These are phyloP conservation scores for Lycaena phlaeas DNA, from an alignment of 2,888 invertebrate species.

Conservation along the genomic window DNA sequence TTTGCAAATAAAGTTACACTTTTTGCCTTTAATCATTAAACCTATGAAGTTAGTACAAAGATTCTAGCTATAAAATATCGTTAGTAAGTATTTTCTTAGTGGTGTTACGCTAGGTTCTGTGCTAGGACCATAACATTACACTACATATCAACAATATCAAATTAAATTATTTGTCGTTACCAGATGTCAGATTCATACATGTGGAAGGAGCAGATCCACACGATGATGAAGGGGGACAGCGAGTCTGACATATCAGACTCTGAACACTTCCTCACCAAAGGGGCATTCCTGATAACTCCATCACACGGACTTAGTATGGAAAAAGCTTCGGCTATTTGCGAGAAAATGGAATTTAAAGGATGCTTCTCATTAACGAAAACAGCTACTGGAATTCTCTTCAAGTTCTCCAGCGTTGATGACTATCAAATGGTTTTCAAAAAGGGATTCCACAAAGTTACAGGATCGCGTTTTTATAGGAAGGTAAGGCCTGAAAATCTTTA, in stretches of 20 bases:
- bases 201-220: conserved; percentile 70
- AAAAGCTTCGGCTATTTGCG: conserved; percentile 88
- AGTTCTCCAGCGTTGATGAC: conserved; percentile 89
- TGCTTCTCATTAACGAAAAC: conserved; percentile 91
- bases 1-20: too few relatives aligned
- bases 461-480: conserved; percentile 89
- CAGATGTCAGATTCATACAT: conserved; percentile 68
- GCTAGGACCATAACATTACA: not conserved
- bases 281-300: conserved; percentile 88
- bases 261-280: conserved; percentile 85
- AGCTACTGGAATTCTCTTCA: conserved; percentile 90
- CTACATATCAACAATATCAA: too few relatives aligned
- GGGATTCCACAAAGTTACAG: conserved; percentile 90
- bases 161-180: conserved; percentile 17
- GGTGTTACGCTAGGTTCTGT: too few relatives aligned
- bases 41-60: too few relatives aligned
- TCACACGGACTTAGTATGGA: conserved; percentile 90
- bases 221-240: conserved; percentile 80
- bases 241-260: conserved; percentile 85
- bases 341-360: conserved; percentile 90
- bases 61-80: too few relatives aligned
- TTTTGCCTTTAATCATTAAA: too few relatives aligned
- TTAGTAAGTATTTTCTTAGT: too few relatives aligned
- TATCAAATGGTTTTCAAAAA: conserved; percentile 90
- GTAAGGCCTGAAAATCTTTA: too few relatives aligned